Percentiles rank a stretch among this genome's conserved stretches.
Conservation (phyloP, 2,113 vertebrate species). For the Mormyrus lacerda region DNA sequence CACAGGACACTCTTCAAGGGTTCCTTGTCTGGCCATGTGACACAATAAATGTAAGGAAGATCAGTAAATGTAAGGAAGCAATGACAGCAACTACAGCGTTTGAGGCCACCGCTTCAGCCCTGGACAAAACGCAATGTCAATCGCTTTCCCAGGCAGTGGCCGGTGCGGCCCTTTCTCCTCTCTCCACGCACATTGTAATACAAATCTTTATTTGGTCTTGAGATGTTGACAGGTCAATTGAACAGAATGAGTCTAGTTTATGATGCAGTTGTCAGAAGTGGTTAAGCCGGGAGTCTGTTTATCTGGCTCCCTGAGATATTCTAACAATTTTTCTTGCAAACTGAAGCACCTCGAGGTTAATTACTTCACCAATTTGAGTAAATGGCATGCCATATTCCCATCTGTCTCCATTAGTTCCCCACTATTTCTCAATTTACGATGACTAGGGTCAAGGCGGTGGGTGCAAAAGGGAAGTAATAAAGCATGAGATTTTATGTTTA, state of each 20-base stretch:
- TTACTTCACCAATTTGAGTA: constrained; percentile 93
- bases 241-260: constrained; percentile 88
- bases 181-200: constrained; percentile 77
- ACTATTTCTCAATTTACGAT: constrained; percentile 90
- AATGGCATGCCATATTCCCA: constrained; percentile 91
- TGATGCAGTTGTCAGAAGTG: constrained; percentile 86
- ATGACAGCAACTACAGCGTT: constrained; percentile 59
- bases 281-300: constrained; percentile 86
- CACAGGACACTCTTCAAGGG: background rate
- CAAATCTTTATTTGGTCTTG: constrained; percentile 89
- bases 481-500: constrained; percentile 88
- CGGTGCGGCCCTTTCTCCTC: constrained; percentile 53
- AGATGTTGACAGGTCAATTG: constrained; percentile 89
- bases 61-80: constrained; percentile 34
- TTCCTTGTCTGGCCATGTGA: background rate
- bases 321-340: constrained; percentile 85
- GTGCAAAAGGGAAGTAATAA: constrained; percentile 85
- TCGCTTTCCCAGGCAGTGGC: constrained; percentile 54
- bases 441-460: constrained; percentile 79
- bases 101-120: constrained; percentile 53
- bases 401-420: constrained; percentile 89
- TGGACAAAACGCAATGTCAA: constrained; percentile 52
- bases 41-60: background rate
- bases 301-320: constrained; percentile 74
- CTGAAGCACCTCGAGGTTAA: constrained; percentile 86